Evolutionary conservation across 2,888 invertebrate species (phyloP), one percentile per base, ranked within the genome.

Genomic region (Drosophila acutilabella): DNA sequence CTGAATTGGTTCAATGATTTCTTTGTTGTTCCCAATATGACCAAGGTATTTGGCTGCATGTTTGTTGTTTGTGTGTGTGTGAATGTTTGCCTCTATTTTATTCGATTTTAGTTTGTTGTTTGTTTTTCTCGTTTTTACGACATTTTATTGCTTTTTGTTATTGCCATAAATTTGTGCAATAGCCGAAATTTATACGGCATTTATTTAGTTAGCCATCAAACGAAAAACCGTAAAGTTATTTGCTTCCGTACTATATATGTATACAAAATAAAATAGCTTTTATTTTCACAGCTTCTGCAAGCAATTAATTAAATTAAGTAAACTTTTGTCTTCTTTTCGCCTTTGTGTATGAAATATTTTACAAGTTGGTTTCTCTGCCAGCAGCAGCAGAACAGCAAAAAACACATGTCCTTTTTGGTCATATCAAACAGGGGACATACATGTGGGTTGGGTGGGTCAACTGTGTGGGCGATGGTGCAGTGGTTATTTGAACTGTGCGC

Each of bases 1-100:
- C 85, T 87, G 86, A 86, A 89, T 87, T 88, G 86, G 89, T 86
- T 86, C 86, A 87, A 86, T 87, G 86, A 89, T 89, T 86, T 78
- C 88, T 78, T 89, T 88, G 78, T 78, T 78, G 72, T 56, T 61
- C 40, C 68, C 57, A 62, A 57, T 71, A 61, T 41, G 26, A n/a
- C 26, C 20, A 23, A 52, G 14, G 40, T 30, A 30, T 30, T 30
- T 30, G 30, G 30, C 8, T 30, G 30, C 2, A 13, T 36, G 36
- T 36, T 13, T 50, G 50, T 14, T 20, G 18, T 18, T 2, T 18
- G 18, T 20, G 20, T 20, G 20, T 52, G 44, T 18, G 40, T 33
- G 6, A 23, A 23, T 6, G 23, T 61, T 78, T 74, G 51, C 53
- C 50, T 61, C 41, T 47, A 60, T 73, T 70, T 72, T 70, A 74